phyloP scores from a whole-genome alignment of 2,797 vertebrate species.

The Sus cebifrons region DNA sequence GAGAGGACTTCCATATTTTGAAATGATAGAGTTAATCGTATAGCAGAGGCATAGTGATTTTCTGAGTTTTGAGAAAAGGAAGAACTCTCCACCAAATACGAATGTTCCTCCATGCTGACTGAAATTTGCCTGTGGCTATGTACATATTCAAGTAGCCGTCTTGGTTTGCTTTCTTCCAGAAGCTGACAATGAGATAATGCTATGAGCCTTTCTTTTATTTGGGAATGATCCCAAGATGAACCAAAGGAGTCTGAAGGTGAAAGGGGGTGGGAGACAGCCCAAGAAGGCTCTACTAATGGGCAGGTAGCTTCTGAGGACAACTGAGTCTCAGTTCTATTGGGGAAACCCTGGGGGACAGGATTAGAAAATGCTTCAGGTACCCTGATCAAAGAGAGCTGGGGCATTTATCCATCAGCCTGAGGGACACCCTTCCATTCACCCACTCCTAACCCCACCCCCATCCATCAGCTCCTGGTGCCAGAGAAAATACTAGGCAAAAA shows the following conservation, averaged over 20 bases:
- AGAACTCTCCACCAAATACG: not conserved
- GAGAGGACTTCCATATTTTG: not conserved
- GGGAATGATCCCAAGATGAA: not conserved
- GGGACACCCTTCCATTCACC: not conserved
- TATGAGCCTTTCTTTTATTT: not conserved
- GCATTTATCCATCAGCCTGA: not conserved
- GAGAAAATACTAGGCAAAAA: not conserved
- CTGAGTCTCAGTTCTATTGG: not conserved
- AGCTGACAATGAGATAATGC: conserved; percentile 8
- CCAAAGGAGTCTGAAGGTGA: not conserved
- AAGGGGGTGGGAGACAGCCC: not conserved
- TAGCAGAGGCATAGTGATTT: not conserved
- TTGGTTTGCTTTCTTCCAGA: not conserved
- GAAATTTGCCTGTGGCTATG: not conserved
- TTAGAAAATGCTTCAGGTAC: not conserved
- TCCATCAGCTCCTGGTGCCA: not conserved
- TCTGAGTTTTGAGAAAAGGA: conserved; percentile 24
- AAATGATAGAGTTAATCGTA: not conserved
- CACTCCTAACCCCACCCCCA: not conserved
- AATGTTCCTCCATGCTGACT: not conserved
- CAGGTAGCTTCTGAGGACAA: not conserved
- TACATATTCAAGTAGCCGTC: not conserved
- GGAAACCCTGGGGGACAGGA: not conserved
- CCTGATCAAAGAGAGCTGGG: not conserved
- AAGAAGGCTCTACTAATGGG: fast-evolving